Base-by-base conservation (phyloP, 92 coral and sea anemone species). In the Anthopleura xanthogrammica region DNA sequence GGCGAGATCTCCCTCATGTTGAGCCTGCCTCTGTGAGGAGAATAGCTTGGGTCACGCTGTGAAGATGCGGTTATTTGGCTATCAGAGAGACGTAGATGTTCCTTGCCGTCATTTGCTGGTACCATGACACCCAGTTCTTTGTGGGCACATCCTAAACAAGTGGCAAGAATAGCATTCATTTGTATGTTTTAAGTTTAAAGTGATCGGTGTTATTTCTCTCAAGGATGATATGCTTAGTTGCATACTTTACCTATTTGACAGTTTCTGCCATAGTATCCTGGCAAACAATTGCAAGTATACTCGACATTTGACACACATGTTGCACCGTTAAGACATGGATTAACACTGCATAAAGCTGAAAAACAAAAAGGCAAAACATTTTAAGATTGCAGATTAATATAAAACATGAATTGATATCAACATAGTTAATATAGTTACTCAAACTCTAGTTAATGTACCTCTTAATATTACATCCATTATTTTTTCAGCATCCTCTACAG, bases 51-150 rank as follows among this genome's bases (percentile, higher is more conserved):
- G 58, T 68, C 72, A 29, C 50, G 68, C 65, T 24, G 29, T 0
- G 81, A 76, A 14, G 87, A 84, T n/a, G 87, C 87, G 5, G 87
- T 84, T 4, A 84, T 42, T 60, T 84, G 60, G 17, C 17, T 39
- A 52, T 84, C 87, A 60, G 87, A 84, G 12, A 84, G 41, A 76
- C 82, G 87, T 12, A 60, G 81, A 65, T 84, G 87, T n/a, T 76
- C 66, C 39, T 41, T 41, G 72, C 82, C 87, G 40, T 84, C 77
- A 43, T 84, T 41, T 19, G 7, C 14, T 5, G 79, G 80, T 13
- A 62, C 81, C 87, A 84, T 84, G 12, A 84, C 87, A 12, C 87
- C 87, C 16, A 84, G 50, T 52, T 84, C 87, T 74, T 24, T 84
- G 71, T 76, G 87, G n/a, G 23, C 17, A 52, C 87, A 84, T 10